phyloP scores from a whole-genome alignment of 1,140 invertebrate species.

The Drosophila bipectinata region DNA sequence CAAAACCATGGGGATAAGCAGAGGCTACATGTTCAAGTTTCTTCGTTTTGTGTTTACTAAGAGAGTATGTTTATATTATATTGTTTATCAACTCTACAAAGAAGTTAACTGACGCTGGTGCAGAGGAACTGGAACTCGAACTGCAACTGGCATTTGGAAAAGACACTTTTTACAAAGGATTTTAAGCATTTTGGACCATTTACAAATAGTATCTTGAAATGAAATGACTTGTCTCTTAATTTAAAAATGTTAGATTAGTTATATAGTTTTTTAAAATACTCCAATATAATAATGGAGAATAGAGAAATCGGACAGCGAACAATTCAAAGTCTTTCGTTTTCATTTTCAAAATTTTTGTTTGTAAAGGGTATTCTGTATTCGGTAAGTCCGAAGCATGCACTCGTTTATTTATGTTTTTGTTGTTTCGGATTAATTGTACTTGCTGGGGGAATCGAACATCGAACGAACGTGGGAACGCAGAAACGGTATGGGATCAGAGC shows the following conservation, averaged over 20 bases:
- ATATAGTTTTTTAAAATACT: not conserved
- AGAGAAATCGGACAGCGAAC: not conserved
- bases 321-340: not conserved
- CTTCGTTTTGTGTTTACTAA: constrained; percentile 54
- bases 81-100: constrained; percentile 58
- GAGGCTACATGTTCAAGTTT: constrained; percentile 42
- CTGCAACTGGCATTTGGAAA: constrained; percentile 48
- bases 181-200: constrained; percentile 19
- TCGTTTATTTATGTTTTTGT: constrained; percentile 6
- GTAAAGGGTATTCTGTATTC: constrained; percentile 11
- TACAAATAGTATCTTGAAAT: constrained; percentile 6
- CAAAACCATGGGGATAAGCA: constrained; percentile 48
- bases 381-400: constrained; percentile 8
- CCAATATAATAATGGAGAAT: not conserved
- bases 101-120: constrained; percentile 56
- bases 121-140: constrained; percentile 45
- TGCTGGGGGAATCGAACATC: constrained; percentile 55
- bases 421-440: constrained; percentile 12
- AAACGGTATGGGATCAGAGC: constrained; percentile 47
- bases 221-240: not conserved
- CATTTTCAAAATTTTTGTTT: constrained; percentile 3
- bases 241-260: too few relatives aligned
- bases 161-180: constrained; percentile 68
- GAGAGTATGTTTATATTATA: constrained; percentile 21
- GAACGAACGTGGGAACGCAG: constrained; percentile 50